Conservation (phyloP, 2,113 vertebrate species). For the Corythornis madagascariensis region DNA sequence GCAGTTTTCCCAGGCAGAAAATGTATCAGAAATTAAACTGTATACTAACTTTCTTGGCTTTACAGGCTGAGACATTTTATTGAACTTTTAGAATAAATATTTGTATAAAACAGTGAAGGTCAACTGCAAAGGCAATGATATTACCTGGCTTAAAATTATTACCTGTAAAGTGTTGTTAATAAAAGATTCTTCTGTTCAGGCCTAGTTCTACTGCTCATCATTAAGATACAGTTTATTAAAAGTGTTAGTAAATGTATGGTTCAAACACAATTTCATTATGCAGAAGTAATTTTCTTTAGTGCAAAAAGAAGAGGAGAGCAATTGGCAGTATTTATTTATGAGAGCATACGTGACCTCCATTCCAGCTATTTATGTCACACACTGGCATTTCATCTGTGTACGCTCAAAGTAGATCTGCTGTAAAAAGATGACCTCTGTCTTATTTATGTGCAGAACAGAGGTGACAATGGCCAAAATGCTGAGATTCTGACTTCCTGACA, state of each 20-base stretch:
- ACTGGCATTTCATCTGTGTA: slow-evolving; percentile 18
- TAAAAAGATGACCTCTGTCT: background rate
- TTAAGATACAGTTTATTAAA: background rate
- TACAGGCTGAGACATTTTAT: background rate
- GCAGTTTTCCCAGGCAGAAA: background rate
- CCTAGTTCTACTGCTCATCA: background rate
- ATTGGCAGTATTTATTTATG: slow-evolving; percentile 15
- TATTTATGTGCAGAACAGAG: background rate
- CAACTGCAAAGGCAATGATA: background rate
- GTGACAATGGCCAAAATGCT: background rate
- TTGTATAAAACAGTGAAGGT: slow-evolving; percentile 4
- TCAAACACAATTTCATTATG: background rate
- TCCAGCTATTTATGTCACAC: slow-evolving; percentile 9
- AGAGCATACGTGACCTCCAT: background rate
- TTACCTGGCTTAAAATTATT: background rate
- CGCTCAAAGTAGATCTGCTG: slow-evolving; percentile 6
- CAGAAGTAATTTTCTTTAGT: background rate
- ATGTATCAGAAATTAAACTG: background rate
- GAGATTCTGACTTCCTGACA: background rate
- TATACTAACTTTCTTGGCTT: background rate
- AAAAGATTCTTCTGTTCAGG: background rate
- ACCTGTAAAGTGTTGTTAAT: background rate
- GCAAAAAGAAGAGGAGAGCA: background rate
- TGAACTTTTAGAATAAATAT: slow-evolving; percentile 3
- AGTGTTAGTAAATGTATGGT: background rate